Conservation (phyloP, 2,888 invertebrate species). For the Hypercompe scribonia region DNA sequence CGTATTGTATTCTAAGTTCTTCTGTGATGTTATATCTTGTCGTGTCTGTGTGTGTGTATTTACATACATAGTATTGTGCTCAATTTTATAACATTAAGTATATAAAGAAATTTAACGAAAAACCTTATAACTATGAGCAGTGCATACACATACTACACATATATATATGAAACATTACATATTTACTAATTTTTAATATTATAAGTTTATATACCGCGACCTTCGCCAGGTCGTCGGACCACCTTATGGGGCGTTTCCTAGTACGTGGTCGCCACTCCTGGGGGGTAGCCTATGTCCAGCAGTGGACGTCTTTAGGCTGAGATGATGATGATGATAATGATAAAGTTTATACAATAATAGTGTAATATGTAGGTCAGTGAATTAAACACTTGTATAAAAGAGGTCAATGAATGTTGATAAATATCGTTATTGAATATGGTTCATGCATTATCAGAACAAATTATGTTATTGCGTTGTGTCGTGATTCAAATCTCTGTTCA, state of each 20-base stretch:
- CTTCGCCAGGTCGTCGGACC: too few relatives aligned
- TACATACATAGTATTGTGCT: neutral
- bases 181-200: conserved; percentile 2
- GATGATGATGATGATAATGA: too few relatives aligned
- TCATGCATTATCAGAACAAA: neutral
- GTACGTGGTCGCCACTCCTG: too few relatives aligned
- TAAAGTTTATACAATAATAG: neutral
- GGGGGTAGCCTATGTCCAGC: too few relatives aligned
- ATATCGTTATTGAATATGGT: neutral
- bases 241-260: too few relatives aligned
- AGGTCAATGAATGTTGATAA: neutral
- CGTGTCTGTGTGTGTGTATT: too few relatives aligned
- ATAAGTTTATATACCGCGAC: too few relatives aligned
- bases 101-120: neutral
- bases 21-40: too few relatives aligned
- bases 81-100: neutral
- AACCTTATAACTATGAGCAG: conserved; percentile 24
- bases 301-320: too few relatives aligned
- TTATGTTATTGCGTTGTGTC: neutral
- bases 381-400: neutral
- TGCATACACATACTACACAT: conserved; percentile 30
- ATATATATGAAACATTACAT: conserved; percentile 22
- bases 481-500: neutral
- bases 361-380: neutral
- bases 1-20: too few relatives aligned